A percentile compares a stretch with the other conserved stretches of the same genome.
Conservation (phyloP, 2,797 vertebrate species). For the Protonibea diacanthus region DNA sequence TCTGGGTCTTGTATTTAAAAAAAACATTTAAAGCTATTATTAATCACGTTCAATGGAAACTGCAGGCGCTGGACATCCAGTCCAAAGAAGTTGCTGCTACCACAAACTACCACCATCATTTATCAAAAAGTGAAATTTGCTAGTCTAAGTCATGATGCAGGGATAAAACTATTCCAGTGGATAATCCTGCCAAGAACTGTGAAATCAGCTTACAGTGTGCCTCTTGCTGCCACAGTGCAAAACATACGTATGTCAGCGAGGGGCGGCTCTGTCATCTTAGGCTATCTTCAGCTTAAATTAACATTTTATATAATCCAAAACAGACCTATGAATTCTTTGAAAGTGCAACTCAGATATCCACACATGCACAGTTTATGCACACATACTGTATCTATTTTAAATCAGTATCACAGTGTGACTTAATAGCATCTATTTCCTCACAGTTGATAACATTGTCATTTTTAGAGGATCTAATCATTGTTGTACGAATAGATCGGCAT, state of each 20-base stretch:
- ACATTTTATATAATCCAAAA: conserved; percentile 53
- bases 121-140: conserved; percentile 49
- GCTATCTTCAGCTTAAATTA: conserved; percentile 48
- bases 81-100: conserved; percentile 17
- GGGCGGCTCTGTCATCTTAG: conserved; percentile 25
- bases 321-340: conserved; percentile 34
- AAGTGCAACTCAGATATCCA: conserved; percentile 37
- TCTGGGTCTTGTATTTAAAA: conserved; percentile 41
- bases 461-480: neutral
- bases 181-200: conserved; percentile 63
- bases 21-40: conserved; percentile 38
- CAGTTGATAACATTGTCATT: neutral
- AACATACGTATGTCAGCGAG: conserved; percentile 39
- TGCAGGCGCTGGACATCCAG: conserved; percentile 1
- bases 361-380: neutral
- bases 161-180: conserved; percentile 55
- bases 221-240: conserved; percentile 53
- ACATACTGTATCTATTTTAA: neutral
- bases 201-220: conserved; percentile 67
- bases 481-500: neutral
- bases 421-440: neutral
- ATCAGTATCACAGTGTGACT: neutral
- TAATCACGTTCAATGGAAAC: conserved; percentile 42
- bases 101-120: conserved; percentile 39
- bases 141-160: conserved; percentile 43